Evolutionary conservation across 1,140 invertebrate genomes (phyloP), one percentile per base, ranked within the genome.

Genomic region (Aphelenchoides besseyi): DNA sequence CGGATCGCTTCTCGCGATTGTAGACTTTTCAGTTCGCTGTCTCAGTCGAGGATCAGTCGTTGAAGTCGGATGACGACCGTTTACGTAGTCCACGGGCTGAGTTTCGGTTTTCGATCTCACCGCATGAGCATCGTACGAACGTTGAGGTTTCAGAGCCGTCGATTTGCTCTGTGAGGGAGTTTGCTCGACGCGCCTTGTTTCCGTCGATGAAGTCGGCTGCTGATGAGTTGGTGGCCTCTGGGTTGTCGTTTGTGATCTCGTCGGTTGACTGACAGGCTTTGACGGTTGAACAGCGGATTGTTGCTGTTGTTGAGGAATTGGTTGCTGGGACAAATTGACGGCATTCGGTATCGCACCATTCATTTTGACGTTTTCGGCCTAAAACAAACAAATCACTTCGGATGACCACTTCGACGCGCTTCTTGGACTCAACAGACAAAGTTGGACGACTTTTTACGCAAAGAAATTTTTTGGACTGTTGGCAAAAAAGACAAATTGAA

Each of bases 231-330:
- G n/a, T 3, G 55, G 55, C n/a, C 18, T 3, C 18, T 57, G 23
- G n/a, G 55, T 5, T 57, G 5, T 3, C 18, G 16, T 16, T 61
- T 61, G 57, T 2, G 1, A 26, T 9, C 26, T 16, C 1, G 16
- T 1, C 9, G 16, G 57, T 26, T 32, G 64, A 1, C 29, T 29
- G 48, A 67, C 30, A 5, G 41, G 64, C 30, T 33, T 26, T 35
- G n/a, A 28, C 36, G 9, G 64, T 9, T 67, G 64, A 30, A 41
- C 28, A 48, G 23, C 41, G 3, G 26, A 35, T 2, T 5, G 29
- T 55, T 66, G 63, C 30, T 67, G 64, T 55, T 67, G 64, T 1
- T 2, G 37, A 26, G 30, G 64, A 8, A 41, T 32, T 55, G 30
- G 64, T n/a, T 26, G 64, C 3, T 33, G 18, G 30, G 64, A 28